These are phyloP conservation scores for Boulengeromyrus knoepffleri DNA, from an alignment of 2,113 vertebrate species.

Conservation along the genomic window DNA sequence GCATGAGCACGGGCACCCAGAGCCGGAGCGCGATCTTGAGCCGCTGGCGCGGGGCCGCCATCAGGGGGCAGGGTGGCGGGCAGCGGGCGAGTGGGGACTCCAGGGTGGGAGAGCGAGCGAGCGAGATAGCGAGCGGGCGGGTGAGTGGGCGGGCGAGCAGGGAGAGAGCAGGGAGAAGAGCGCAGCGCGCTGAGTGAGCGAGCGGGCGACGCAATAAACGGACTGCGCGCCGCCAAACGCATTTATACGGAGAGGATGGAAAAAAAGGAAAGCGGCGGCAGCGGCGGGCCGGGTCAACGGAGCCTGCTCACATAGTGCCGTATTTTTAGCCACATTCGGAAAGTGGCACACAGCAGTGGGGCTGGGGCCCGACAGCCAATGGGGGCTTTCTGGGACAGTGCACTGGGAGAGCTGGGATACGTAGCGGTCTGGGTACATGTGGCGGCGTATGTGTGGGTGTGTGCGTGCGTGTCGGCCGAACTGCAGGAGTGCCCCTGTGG, in stretches of 20 bases:
- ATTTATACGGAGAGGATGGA: conserved; percentile 18
- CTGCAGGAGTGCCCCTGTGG: neutral
- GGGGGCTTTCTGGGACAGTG: conserved; percentile 41
- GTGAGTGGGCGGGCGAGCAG: neutral
- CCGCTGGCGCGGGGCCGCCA: conserved; percentile 80
- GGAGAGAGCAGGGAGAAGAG: conserved; percentile 18
- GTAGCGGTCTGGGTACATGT: neutral
- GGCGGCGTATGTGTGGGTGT: neutral
- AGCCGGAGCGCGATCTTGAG: conserved; percentile 87
- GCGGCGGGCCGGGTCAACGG: conserved; percentile 28
- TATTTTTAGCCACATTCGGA: conserved; percentile 59
- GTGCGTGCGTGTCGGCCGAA: neutral
- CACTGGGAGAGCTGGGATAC: conserved; percentile 49
- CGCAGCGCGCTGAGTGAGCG: neutral
- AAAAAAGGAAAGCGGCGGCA: conserved; percentile 25
- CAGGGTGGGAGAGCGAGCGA: conserved; percentile 34
- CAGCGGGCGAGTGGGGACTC: conserved; percentile 22
- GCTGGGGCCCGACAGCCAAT: conserved; percentile 23
- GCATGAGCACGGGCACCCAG: conserved; percentile 88
- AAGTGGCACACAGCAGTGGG: conserved; percentile 35
- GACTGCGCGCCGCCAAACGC: conserved; percentile 24
- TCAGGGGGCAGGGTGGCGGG: conserved; percentile 50
- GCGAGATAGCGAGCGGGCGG: conserved; percentile 39
- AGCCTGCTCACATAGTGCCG: conserved; percentile 32
- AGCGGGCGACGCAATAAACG: neutral